phyloP scores from a whole-genome alignment of 2,797 vertebrate species.

The Hypotaenidia okinawae region DNA sequence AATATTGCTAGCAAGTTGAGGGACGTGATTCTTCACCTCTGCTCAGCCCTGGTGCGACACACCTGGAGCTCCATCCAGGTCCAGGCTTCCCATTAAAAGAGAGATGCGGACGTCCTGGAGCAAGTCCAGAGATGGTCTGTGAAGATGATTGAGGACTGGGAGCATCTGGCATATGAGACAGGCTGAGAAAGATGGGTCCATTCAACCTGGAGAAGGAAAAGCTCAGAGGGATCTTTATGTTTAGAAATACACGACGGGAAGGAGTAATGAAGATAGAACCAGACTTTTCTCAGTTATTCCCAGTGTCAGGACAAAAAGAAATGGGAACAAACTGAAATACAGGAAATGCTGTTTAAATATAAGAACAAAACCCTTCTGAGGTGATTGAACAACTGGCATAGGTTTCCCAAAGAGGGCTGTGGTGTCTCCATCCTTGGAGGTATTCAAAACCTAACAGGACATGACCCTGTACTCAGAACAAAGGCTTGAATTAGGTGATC shows the following conservation, averaged over 20 bases:
- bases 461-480: fast-evolving
- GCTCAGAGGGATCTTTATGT: not conserved
- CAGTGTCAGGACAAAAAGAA: not conserved
- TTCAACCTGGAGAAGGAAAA: not conserved
- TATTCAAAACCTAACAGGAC: not conserved
- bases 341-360: not conserved
- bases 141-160: not conserved
- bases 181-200: not conserved
- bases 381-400: not conserved
- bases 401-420: not conserved
- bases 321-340: not conserved
- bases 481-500: not conserved
- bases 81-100: not conserved
- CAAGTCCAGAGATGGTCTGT: not conserved
- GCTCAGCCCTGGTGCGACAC: not conserved
- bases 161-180: not conserved
- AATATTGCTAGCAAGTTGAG: not conserved
- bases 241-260: not conserved
- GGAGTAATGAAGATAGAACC: not conserved
- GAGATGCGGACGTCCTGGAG: not conserved
- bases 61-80: not conserved
- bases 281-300: not conserved
- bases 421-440: not conserved
- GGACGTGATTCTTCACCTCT: not conserved
- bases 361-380: not conserved